Conservation (phyloP, 2,797 vertebrate species). For the Arctocebus calabarensis region DNA sequence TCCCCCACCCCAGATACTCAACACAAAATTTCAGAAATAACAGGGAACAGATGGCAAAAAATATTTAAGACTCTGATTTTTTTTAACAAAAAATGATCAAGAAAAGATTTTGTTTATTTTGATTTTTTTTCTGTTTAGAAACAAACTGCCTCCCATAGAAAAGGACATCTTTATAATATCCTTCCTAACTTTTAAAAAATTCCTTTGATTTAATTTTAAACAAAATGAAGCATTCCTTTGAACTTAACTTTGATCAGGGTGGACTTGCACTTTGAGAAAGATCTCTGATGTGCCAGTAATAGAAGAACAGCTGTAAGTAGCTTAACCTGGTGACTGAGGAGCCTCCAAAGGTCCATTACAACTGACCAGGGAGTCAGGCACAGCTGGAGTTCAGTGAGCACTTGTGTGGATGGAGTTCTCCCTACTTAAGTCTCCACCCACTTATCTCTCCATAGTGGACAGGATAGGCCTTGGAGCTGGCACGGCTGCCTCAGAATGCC, state of each 20-base stretch:
- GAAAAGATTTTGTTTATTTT: slow-evolving; percentile 80
- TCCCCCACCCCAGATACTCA: slow-evolving; percentile 68
- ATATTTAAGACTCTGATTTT: slow-evolving; percentile 72
- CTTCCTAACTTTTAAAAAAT: slow-evolving; percentile 30
- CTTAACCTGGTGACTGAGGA: not conserved
- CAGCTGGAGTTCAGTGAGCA: not conserved
- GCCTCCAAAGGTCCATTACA: not conserved
- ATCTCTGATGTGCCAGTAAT: slow-evolving; percentile 17
- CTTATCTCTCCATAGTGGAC: not conserved
- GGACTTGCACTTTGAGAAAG: slow-evolving; percentile 51
- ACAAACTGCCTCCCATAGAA: slow-evolving; percentile 65
- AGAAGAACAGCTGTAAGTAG: not conserved
- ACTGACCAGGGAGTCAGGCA: not conserved
- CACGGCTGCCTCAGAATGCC: not conserved
- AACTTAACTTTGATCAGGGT: slow-evolving; percentile 48
- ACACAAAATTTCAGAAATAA: slow-evolving; percentile 75
- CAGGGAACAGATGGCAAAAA: slow-evolving; percentile 83
- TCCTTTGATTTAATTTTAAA: slow-evolving; percentile 64
- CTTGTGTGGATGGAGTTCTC: not conserved
- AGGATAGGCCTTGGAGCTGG: not conserved
- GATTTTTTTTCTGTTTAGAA: slow-evolving; percentile 65
- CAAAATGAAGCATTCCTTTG: slow-evolving; percentile 65
- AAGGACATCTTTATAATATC: slow-evolving; percentile 58
- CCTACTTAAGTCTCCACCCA: not conserved
- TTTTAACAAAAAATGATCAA: slow-evolving; percentile 65